phyloP scores from a whole-genome alignment of 1,140 invertebrate species.

The Drosophila murphyi region DNA sequence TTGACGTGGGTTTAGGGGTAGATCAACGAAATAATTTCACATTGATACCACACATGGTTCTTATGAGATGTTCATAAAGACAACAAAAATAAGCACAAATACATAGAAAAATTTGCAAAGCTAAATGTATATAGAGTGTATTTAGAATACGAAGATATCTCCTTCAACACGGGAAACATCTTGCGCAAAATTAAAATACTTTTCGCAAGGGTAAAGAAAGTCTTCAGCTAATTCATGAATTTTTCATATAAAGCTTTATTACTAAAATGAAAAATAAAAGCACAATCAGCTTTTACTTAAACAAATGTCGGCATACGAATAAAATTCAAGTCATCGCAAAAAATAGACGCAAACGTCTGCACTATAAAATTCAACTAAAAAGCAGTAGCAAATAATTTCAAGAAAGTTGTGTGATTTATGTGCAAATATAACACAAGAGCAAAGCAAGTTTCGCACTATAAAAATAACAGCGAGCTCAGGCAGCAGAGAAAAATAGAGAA shows the following conservation, averaged over 20 bases:
- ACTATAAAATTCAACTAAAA: conserved; percentile 44
- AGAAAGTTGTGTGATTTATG: conserved; percentile 78
- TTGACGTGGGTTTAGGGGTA: not conserved
- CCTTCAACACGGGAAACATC: no score
- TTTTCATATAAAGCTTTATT: no score
- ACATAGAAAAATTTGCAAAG: no score
- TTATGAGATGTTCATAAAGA: no score
- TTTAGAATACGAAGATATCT: no score
- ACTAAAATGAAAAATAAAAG: no score
- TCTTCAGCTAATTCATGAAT: no score
- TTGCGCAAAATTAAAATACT: no score
- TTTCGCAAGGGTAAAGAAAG: no score
- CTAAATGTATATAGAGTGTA: no score
- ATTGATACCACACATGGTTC: not conserved
- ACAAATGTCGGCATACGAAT: not conserved
- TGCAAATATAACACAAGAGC: conserved; percentile 75
- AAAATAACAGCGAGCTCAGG: conserved; percentile 1
- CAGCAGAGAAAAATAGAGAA: not conserved
- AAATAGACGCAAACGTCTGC: conserved; percentile 28
- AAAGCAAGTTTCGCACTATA: conserved; percentile 52
- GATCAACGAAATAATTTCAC: not conserved
- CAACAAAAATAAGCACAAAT: no score
- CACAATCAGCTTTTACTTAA: not conserved
- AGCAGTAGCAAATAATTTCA: conserved; percentile 52
- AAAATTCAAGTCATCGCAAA: conserved; percentile 8